Conservation (phyloP, 1,140 invertebrate genomes). For the Cardiocondyla obscurior region DNA sequence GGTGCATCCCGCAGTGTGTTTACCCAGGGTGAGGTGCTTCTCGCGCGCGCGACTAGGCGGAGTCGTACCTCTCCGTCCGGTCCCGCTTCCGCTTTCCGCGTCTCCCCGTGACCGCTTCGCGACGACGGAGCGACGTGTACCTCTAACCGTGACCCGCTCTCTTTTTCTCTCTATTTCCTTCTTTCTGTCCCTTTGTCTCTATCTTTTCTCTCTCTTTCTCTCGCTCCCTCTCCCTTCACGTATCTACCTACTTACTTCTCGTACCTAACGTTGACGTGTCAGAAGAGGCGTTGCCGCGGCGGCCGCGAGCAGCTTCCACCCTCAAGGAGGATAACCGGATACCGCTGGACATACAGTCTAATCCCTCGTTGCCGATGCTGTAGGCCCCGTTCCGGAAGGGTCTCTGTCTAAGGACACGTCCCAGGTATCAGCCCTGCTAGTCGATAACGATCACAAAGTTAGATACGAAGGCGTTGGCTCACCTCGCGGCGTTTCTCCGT, state of each 20-base stretch:
- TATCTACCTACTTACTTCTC: constrained; percentile 25
- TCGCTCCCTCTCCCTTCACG: not conserved
- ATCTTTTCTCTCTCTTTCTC: not conserved
- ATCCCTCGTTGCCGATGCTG: not conserved
- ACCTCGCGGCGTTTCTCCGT: constrained; percentile 25
- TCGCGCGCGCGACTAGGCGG: constrained; percentile 63
- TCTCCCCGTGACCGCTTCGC: constrained; percentile 41
- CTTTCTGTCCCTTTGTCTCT: not conserved
- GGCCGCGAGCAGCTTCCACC: constrained; percentile 36
- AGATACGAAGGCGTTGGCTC: constrained; percentile 47
- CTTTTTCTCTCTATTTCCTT: not conserved
- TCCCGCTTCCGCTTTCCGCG: constrained; percentile 45
- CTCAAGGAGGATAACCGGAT: constrained; percentile 17
- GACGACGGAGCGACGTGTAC: constrained; percentile 35
- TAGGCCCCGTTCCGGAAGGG: not conserved
- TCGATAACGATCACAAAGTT: constrained; percentile 38
- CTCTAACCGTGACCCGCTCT: constrained; percentile 33
- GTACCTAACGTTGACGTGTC: constrained; percentile 44
- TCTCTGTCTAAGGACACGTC: constrained; percentile 9
- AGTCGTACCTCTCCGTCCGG: constrained; percentile 43
- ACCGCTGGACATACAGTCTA: not conserved
- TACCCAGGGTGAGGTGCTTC: constrained; percentile 59
- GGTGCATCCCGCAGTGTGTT: constrained; percentile 70
- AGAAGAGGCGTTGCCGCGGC: constrained; percentile 50
- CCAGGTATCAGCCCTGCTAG: constrained; percentile 24